Base-by-base conservation (phyloP, 2,797 vertebrate genomes). In the Labeo calbasu region DNA sequence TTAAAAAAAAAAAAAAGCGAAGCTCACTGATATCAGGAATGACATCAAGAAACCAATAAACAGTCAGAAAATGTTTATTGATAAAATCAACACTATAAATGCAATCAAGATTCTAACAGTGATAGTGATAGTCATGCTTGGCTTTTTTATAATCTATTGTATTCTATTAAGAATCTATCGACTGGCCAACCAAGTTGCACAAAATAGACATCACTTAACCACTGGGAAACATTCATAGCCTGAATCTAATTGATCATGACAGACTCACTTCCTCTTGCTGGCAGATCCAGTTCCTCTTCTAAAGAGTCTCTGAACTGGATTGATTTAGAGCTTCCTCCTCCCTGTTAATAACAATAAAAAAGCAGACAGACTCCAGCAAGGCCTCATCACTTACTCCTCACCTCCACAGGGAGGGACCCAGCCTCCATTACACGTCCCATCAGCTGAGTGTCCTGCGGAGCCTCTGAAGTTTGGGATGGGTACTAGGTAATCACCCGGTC, bases 291-390 rank as follows among this genome's bases (percentile, higher is more conserved):
- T 88, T 91, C 90, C 92, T 87, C 79, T 88, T 87, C 89, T 87
- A 89, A 90, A 79, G 81, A 68, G 63, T 89, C 89, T 90, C 88
- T 71, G 90, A 92, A 91, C 86, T 84, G 88, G 92, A 92, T 91
- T 93, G 92, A 94, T 95, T 94, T 93, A 94, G 90, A 89, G 90
- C 91, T 93, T 94, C 93, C 92, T 92, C 88, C 84, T 90, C 87
- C 87, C 85, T 90, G 69, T 51, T 86, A 90, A 80, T 90, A 89
- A 88, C 90, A 92, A 88, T 91, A 91, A 66, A 66, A 79, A 92
- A 92, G 91, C 79, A 77, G 86, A 91, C 75, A 63, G 87, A 84
- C 89, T 90, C 88, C 90, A n/a, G 87, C 86, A 90, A 91, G 89
- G 92, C 88, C 87, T 88, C 86, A 80, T 84, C 73, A 83, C 87